Percentiles rank a stretch among this genome's conserved stretches.
Conservation (phyloP, 2,888 invertebrate species). For the Anticlea derivata region DNA sequence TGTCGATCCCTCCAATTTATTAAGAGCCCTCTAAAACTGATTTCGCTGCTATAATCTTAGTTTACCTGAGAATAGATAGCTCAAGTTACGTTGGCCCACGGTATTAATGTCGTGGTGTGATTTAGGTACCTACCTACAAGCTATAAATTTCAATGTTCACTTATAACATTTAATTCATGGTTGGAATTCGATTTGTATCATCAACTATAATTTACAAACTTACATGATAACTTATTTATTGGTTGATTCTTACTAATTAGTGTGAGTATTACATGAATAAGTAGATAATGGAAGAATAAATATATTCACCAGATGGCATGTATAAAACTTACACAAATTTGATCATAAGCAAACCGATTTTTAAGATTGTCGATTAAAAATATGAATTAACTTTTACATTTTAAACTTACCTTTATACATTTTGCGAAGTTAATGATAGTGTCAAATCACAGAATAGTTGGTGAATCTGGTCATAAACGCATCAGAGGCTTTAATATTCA, state of each 20-base stretch:
- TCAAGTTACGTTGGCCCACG: slow-evolving; percentile 47
- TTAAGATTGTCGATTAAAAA: too few species aligned
- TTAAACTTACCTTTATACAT: too few species aligned
- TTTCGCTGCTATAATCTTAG: slow-evolving; percentile 16
- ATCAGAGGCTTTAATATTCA: slow-evolving; percentile 50
- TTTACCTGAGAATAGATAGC: slow-evolving; percentile 28
- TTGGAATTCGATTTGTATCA: slow-evolving; percentile 14
- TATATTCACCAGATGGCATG: too few species aligned
- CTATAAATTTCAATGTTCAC: slow-evolving; percentile 25
- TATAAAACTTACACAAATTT: too few species aligned
- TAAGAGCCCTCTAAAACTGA: slow-evolving; percentile 33
- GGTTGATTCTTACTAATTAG: too few species aligned
- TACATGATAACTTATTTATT: slow-evolving; percentile 1
- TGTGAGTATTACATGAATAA: too few species aligned
- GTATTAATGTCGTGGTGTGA: slow-evolving; percentile 54
- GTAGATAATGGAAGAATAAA: too few species aligned
- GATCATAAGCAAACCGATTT: too few species aligned
- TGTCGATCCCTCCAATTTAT: slow-evolving; percentile 41
- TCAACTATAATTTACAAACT: slow-evolving; percentile 4
- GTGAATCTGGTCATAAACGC: slow-evolving; percentile 23
- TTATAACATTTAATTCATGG: slow-evolving; percentile 15
- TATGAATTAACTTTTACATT: too few species aligned
- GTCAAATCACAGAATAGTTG: background rate
- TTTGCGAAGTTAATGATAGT: background rate
- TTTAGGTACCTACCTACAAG: slow-evolving; percentile 44